phyloP scores from a whole-genome alignment of 2,888 invertebrate species.

The Pachydiplax longipennis region DNA sequence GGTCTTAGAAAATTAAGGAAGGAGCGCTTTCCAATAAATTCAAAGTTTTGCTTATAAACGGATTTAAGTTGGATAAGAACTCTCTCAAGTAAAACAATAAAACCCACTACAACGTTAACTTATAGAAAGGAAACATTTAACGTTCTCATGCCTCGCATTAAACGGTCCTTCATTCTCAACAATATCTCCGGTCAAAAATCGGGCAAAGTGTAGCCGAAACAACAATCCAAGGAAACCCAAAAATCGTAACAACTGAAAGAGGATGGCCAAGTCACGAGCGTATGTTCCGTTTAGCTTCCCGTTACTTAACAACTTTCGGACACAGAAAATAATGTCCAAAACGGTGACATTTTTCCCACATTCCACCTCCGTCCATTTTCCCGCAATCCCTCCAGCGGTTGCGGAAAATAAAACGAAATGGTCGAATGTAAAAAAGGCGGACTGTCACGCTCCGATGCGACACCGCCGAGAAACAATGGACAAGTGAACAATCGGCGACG shows the following conservation, averaged over 20 bases:
- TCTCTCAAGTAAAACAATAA: too few species aligned
- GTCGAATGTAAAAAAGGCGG: constrained; percentile 1
- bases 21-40: too few species aligned
- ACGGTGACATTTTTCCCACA: constrained; percentile 28
- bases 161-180: too few species aligned
- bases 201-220: too few species aligned
- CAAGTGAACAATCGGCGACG: constrained; percentile 18
- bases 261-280: constrained; percentile 10
- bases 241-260: not conserved
- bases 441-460: constrained; percentile 38
- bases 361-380: not conserved
- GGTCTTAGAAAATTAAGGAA: too few species aligned
- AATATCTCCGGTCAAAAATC: too few species aligned
- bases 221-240: too few species aligned
- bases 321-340: not conserved
- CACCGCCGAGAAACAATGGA: constrained; percentile 34
- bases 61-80: too few species aligned
- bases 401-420: not conserved
- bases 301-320: not conserved
- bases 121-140: too few species aligned
- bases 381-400: constrained; percentile 33
- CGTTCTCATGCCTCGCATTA: too few species aligned
- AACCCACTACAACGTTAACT: too few species aligned
- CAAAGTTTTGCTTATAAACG: too few species aligned
- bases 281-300: constrained; percentile 6